A percentile compares a stretch with the other conserved stretches of the same genome.
Conservation (phyloP, 2,888 invertebrate species). For the Harpagoxenus sublaevis region DNA sequence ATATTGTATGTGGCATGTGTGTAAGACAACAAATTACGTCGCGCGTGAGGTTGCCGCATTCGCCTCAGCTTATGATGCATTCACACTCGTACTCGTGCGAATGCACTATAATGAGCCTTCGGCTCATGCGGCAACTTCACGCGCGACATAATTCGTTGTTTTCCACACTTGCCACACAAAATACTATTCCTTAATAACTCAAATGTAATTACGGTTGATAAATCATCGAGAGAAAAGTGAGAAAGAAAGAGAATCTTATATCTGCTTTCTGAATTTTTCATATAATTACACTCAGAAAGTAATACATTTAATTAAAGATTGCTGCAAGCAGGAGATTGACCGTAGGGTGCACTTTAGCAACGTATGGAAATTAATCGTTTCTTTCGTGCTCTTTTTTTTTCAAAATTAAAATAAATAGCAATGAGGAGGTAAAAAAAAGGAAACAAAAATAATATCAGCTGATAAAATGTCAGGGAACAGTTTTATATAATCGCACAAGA, state of each 20-base stretch:
- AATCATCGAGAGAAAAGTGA: neutral
- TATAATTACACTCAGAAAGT: neutral
- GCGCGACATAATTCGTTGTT: no score
- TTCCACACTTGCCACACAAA: no score
- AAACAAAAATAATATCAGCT: slow-evolving; percentile 22
- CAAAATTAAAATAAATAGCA: neutral
- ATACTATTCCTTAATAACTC: neutral
- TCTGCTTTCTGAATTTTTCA: neutral
- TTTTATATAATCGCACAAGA: slow-evolving; percentile 16
- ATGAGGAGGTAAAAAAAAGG: neutral
- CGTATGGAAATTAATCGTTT: neutral
- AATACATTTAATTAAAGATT: neutral
- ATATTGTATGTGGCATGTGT: no score
- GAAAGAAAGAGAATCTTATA: neutral
- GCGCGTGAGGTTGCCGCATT: no score
- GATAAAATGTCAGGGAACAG: slow-evolving; percentile 26
- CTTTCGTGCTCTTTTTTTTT: neutral
- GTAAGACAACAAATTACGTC: no score
- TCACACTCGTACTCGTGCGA: no score
- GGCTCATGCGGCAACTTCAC: no score
- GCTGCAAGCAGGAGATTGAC: neutral
- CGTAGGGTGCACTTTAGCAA: neutral
- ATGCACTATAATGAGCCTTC: no score
- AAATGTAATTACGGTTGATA: neutral
- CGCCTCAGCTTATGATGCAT: no score